These are phyloP conservation scores for Venustaconcha ellipsiformis DNA, from an alignment of 1,140 invertebrate genomes.

Conservation along the genomic window DNA sequence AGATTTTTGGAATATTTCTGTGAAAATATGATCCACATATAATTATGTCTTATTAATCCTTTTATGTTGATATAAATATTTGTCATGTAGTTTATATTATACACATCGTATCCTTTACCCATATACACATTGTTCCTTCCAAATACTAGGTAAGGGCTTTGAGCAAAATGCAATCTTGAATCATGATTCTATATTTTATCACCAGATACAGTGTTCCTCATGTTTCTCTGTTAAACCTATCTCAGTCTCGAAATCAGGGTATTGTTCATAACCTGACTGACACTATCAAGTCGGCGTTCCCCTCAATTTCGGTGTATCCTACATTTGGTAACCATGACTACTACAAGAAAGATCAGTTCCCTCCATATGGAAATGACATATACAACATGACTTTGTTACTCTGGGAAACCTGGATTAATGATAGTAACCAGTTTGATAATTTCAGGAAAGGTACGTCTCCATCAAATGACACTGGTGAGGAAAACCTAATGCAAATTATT, in stretches of 20 bases:
- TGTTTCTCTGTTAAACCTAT: conserved; percentile 19
- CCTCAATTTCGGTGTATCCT: conserved; percentile 29
- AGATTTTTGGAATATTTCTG: no score
- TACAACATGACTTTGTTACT: conserved; percentile 35
- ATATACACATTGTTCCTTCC: no score
- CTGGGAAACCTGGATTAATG: conserved; percentile 42
- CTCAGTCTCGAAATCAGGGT: conserved; percentile 31
- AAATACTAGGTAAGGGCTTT: no score
- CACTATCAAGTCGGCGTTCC: conserved; percentile 29
- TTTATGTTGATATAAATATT: no score
- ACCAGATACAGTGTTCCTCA: conserved; percentile 46
- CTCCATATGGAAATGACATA: conserved; percentile 18
- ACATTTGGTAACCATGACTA: conserved; percentile 53
- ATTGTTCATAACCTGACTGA: conserved; percentile 42
- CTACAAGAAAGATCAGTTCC: conserved; percentile 36
- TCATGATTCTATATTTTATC: not conserved
- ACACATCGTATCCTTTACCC: no score
- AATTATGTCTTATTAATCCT: no score
- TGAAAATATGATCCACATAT: no score
- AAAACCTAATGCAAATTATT: no score
- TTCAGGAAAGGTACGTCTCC: no score
- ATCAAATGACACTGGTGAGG: no score
- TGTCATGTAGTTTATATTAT: no score
- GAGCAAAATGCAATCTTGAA: no score
- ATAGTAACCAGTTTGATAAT: not conserved